Conservation (phyloP, 1,140 invertebrate species). For the Aplysia californica region DNA sequence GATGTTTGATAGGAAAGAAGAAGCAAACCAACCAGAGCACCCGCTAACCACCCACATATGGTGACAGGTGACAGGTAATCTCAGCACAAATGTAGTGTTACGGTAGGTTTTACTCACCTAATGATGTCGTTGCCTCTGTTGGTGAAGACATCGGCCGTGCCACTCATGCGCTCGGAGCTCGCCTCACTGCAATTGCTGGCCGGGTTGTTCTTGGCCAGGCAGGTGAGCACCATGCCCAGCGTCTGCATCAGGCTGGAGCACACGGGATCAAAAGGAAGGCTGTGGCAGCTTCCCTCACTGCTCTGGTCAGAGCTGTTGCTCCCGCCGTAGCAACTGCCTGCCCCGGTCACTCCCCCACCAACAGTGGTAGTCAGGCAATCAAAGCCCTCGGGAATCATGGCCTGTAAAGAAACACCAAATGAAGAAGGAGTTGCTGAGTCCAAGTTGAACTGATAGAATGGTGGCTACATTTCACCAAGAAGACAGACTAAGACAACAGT, state of each 20-base stretch:
- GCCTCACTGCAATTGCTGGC: conserved; percentile 57
- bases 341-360: not conserved
- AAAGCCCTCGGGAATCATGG: conserved; percentile 26
- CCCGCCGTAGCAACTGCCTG: too few relatives aligned
- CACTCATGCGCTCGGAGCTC: conserved; percentile 57
- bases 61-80: too few relatives aligned
- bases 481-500: too few relatives aligned
- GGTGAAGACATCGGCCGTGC: conserved; percentile 56
- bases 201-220: conserved; percentile 62
- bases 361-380: not conserved
- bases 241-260: conserved; percentile 57
- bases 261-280: conserved; percentile 55
- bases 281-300: not conserved
- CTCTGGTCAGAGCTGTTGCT: not conserved
- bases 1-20: too few relatives aligned
- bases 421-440: too few relatives aligned
- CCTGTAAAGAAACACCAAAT: not conserved
- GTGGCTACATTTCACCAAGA: too few relatives aligned
- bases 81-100: too few relatives aligned
- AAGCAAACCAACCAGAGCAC: too few relatives aligned
- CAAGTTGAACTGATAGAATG: too few relatives aligned
- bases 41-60: too few relatives aligned
- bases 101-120: too few relatives aligned
- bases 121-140: conserved; percentile 62
- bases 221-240: conserved; percentile 54